These are phyloP conservation scores for Egretta garzetta DNA, from an alignment of 2,113 vertebrate genomes.

Conservation along the genomic window DNA sequence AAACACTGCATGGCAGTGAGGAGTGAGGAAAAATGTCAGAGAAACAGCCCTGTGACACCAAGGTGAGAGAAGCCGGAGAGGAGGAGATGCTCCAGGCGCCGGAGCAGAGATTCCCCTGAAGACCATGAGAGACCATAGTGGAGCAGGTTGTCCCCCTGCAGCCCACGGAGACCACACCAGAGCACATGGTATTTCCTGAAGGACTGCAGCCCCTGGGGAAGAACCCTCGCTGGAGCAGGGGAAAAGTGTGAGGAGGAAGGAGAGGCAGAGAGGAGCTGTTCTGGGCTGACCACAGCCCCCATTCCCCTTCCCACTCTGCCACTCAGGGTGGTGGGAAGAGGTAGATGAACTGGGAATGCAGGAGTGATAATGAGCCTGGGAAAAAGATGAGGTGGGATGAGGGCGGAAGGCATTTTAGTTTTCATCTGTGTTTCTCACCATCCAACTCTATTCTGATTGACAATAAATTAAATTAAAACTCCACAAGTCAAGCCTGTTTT, in stretches of 20 bases:
- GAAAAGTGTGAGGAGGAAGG: not conserved
- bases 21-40: not conserved
- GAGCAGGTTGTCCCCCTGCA: not conserved
- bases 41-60: not conserved
- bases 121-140: fast-evolving
- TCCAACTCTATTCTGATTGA: not conserved
- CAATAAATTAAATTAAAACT: not conserved
- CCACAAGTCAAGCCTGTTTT: not conserved
- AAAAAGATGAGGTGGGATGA: not conserved
- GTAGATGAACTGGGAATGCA: not conserved
- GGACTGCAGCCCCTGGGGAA: not conserved
- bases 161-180: not conserved
- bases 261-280: not conserved
- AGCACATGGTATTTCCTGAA: not conserved
- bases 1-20: fast-evolving
- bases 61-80: not conserved
- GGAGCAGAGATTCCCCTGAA: not conserved
- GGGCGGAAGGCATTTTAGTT: not conserved
- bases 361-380: not conserved
- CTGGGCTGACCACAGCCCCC: not conserved
- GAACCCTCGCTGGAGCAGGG: not conserved
- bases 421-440: not conserved
- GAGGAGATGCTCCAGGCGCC: fast-evolving
- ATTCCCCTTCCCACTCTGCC: not conserved
- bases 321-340: not conserved